Percentiles rank a stretch among this genome's conserved stretches.
Evolutionary conservation across 1,140 invertebrate genomes (phyloP).

Genomic region (Pristionchus pacificus): DNA sequence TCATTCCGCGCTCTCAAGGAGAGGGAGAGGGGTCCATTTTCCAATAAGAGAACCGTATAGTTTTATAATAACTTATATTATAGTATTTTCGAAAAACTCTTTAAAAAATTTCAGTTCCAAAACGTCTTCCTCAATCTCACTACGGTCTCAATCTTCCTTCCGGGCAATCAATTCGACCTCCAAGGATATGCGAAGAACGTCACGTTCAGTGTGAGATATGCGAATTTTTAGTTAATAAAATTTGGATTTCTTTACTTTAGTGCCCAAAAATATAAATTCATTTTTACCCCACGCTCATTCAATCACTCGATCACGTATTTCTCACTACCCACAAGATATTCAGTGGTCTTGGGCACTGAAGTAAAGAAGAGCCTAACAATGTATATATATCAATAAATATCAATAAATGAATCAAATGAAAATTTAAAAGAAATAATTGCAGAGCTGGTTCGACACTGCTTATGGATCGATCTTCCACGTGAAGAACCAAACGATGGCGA

Average conservation of each 20-base stretch:
- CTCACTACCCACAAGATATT: not conserved
- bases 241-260: slow-evolving; percentile 2
- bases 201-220: slow-evolving; percentile 31
- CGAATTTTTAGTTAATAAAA: slow-evolving; percentile 4
- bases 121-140: slow-evolving; percentile 58
- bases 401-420: too few species aligned
- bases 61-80: too few species aligned
- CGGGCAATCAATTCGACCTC: slow-evolving; percentile 63
- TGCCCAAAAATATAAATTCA: slow-evolving; percentile 10
- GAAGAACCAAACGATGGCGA: too few species aligned
- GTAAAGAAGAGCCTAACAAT: too few species aligned
- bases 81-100: not conserved
- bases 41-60: too few species aligned
- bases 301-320: not conserved
- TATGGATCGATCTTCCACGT: too few species aligned
- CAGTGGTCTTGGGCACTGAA: slow-evolving; percentile 23
- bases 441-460: too few species aligned
- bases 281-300: slow-evolving; percentile 13
- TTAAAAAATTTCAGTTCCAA: slow-evolving; percentile 38
- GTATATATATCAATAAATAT: too few species aligned
- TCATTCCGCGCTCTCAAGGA: too few species aligned
- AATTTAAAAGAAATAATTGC: too few species aligned
- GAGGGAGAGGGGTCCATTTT: too few species aligned
- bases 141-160: slow-evolving; percentile 62
- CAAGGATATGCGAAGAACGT: slow-evolving; percentile 26